Percentiles rank a stretch among this genome's conserved stretches.
Conservation (phyloP, 2,888 invertebrate genomes). For the Eristalis intricaria region DNA sequence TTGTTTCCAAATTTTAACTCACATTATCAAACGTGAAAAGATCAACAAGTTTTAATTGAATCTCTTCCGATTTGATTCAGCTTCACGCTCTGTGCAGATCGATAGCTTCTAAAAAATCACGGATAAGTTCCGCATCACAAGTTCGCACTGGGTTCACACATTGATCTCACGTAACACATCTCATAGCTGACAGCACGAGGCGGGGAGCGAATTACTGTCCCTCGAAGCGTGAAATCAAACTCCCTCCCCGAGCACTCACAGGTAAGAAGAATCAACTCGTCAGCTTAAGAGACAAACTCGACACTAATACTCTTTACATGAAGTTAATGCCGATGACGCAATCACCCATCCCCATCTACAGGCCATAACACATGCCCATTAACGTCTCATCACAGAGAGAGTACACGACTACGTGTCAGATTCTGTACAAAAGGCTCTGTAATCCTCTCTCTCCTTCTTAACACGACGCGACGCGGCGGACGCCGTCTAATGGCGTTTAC, state of each 20-base stretch:
- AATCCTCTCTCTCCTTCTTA: constrained; percentile 4
- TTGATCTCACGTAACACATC: background rate
- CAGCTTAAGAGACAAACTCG: background rate
- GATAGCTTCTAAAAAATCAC: background rate
- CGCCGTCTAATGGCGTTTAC: constrained; percentile 21
- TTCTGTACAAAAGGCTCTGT: constrained; percentile 19
- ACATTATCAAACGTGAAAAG: no score
- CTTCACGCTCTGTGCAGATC: no score
- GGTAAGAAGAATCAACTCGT: background rate
- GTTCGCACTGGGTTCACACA: background rate
- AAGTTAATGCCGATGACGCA: background rate
- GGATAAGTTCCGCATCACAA: background rate
- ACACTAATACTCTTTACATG: background rate
- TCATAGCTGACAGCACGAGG: background rate
- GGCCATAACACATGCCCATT: background rate
- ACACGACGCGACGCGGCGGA: constrained; percentile 15
- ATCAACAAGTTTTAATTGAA: no score
- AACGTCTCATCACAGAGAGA: background rate
- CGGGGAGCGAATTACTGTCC: background rate
- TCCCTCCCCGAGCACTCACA: background rate
- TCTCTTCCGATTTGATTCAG: no score
- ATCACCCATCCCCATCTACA: background rate
- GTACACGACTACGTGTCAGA: constrained; percentile 4
- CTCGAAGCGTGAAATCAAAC: background rate
- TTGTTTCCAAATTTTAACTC: no score